A percentile compares a stretch with the other conserved stretches of the same genome.
Conservation (phyloP, 2,888 invertebrate species). For the Yponomeuta evonymella region DNA sequence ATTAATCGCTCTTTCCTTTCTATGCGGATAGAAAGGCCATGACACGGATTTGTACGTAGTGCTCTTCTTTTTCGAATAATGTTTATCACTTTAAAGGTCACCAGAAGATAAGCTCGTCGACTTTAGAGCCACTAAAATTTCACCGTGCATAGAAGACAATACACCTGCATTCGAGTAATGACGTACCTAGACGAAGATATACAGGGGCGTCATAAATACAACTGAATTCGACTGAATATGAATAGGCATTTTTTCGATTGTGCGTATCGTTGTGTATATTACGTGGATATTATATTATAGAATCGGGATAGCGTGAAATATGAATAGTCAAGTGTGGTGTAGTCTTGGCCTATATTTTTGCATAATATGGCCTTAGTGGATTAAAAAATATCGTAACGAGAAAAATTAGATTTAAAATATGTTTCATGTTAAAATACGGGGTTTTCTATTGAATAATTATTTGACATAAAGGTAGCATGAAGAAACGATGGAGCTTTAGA, state of each 20-base stretch:
- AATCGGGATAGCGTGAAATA: not conserved
- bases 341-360: conserved; percentile 32
- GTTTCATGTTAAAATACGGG: not conserved
- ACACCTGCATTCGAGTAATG: not conserved
- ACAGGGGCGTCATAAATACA: not conserved
- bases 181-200: not conserved
- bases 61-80: too few relatives aligned
- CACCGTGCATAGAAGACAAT: not conserved
- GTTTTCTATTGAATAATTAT: not conserved
- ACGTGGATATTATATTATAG: not conserved
- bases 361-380: conserved; percentile 29
- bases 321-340: conserved; percentile 20
- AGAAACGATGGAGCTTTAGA: too few relatives aligned
- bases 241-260: conserved; percentile 8
- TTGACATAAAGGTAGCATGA: too few relatives aligned
- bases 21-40: too few relatives aligned
- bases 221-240: conserved; percentile 19
- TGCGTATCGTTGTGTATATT: conserved; percentile 7
- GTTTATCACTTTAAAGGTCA: too few relatives aligned
- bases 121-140: too few relatives aligned
- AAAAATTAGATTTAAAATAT: not conserved
- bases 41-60: too few relatives aligned
- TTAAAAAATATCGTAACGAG: not conserved
- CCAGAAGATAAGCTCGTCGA: too few relatives aligned
- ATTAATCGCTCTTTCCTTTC: too few relatives aligned